Base-by-base conservation (phyloP, 2,888 invertebrate species). In the Sminthurinus aureus region DNA sequence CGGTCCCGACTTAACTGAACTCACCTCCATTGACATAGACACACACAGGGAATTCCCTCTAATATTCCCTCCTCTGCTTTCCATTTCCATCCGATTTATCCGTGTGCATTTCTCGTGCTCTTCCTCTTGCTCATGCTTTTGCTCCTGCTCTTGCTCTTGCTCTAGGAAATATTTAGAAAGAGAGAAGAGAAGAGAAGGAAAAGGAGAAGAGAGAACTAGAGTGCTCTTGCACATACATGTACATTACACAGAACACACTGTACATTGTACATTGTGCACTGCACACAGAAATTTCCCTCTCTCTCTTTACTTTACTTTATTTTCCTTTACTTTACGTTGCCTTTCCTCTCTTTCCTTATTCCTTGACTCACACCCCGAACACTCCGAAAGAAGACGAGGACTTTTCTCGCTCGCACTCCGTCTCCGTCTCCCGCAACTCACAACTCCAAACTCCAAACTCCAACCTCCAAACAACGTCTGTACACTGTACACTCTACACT, bases 41-140 rank as follows among this genome's bases (percentile, higher is more conserved):
- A 38, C 38, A 38, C 38, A 38, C 3, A 38, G 38, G 38, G 38
- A 38, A 38, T 38, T 38, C 38, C 38, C 38, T 38, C 38, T 38
- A 38, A 38, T 38, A 38, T 79, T 71, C 79, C 71, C 79, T 24
- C 24, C 71, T 79, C 73, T 18, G 52, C 52, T 80, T 80, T 50
- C 80, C 80, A 73, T 73, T 73, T 73, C 71, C 64, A 80, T 73
- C 80, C 73, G 69, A 80, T 80, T 73, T 80, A 80, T 51, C 73
- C 69, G 24, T 50, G 38, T 38, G 38, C 38, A 38, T 38, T 38
- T 38, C 38, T 38, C 38, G 26, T 12, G 24, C 74, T 74, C 6
- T 38, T 38, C 3, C 38, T 38, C 6, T 38, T 38, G 38, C 38
- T 38, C 38, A 13, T 66, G n/a, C n/a, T n/a, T n/a, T 38, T 38